Conservation (phyloP, 1,140 invertebrate genomes). For the Psilanteris sp. region DNA sequence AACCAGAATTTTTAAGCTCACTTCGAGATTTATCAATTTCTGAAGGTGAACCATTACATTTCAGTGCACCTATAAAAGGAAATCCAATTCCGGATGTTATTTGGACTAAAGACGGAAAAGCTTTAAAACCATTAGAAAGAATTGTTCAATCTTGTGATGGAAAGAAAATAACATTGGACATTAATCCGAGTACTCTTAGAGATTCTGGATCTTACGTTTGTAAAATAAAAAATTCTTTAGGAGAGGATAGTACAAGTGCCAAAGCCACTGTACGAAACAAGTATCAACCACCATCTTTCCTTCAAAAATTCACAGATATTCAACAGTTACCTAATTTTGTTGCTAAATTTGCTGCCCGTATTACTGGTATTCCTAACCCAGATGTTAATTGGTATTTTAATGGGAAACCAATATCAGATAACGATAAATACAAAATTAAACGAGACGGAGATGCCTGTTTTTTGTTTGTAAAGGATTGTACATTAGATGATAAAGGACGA, state of each 20-base stretch:
- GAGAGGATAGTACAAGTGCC: constrained; percentile 84
- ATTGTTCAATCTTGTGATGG: constrained; percentile 89
- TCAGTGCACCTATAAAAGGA: constrained; percentile 87
- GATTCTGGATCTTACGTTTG: constrained; percentile 91
- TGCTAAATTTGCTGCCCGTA: constrained; percentile 89
- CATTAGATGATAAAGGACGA: constrained; percentile 84
- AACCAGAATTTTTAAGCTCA: constrained; percentile 87
- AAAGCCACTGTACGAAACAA: constrained; percentile 89
- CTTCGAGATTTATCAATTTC: constrained; percentile 87
- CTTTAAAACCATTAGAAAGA: constrained; percentile 83
- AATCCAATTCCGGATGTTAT: constrained; percentile 92
- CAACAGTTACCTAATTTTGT: constrained; percentile 90
- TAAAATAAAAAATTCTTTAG: constrained; percentile 86
- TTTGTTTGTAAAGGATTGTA: constrained; percentile 86
- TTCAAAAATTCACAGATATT: constrained; percentile 89
- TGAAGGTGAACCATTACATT: constrained; percentile 85
- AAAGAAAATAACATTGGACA: constrained; percentile 87
- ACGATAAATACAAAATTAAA: constrained; percentile 88
- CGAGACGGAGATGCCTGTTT: constrained; percentile 89
- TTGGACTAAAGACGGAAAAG: constrained; percentile 90
- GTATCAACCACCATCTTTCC: constrained; percentile 89
- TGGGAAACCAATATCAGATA: constrained; percentile 83
- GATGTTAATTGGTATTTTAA: constrained; percentile 92
- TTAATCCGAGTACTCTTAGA: constrained; percentile 84
- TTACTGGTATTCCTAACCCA: constrained; percentile 92